phyloP scores from a whole-genome alignment of 2,888 invertebrate genomes.

The Mesochorus sp. region DNA sequence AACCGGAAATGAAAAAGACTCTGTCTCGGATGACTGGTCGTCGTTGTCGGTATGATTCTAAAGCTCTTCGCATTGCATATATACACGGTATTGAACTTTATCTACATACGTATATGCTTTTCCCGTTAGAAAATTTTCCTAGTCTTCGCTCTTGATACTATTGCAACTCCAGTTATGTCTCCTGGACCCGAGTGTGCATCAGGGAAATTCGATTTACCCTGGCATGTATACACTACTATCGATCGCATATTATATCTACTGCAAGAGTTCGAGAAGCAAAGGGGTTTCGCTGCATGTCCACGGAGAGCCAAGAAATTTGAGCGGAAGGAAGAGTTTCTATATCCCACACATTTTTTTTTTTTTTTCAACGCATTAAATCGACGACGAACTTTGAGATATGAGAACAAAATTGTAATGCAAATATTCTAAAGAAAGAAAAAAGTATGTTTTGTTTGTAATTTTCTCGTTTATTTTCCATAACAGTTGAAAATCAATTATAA shows the following conservation, averaged over 20 bases:
- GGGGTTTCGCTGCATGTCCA: not conserved
- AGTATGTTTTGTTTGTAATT: too few relatives aligned
- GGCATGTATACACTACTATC: conserved; percentile 23
- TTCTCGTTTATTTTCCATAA: too few relatives aligned
- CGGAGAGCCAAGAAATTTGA: not conserved
- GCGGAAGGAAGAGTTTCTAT: too few relatives aligned
- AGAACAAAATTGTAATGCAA: too few relatives aligned
- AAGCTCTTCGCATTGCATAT: conserved; percentile 10
- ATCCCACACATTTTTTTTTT: too few relatives aligned
- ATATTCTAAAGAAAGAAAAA: too few relatives aligned
- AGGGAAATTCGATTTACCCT: conserved; percentile 53
- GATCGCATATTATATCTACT: conserved; percentile 26
- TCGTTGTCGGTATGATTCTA: conserved; percentile 14
- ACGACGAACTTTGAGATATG: too few relatives aligned
- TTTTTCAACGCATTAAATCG: too few relatives aligned
- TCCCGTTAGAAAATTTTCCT: conserved; percentile 40
- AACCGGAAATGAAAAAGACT: conserved; percentile 42
- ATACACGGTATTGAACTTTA: not conserved
- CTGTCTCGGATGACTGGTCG: conserved; percentile 27
- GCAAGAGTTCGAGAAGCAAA: not conserved
- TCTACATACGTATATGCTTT: not conserved
- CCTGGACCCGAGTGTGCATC: conserved; percentile 27
- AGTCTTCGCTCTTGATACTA: conserved; percentile 17
- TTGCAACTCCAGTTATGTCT: not conserved
- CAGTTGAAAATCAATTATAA: too few relatives aligned